Evolutionary conservation across 2,797 vertebrate genomes (phyloP), one percentile per base, ranked within the genome.

Genomic region (Ctenochaetus hawaiiensis): DNA sequence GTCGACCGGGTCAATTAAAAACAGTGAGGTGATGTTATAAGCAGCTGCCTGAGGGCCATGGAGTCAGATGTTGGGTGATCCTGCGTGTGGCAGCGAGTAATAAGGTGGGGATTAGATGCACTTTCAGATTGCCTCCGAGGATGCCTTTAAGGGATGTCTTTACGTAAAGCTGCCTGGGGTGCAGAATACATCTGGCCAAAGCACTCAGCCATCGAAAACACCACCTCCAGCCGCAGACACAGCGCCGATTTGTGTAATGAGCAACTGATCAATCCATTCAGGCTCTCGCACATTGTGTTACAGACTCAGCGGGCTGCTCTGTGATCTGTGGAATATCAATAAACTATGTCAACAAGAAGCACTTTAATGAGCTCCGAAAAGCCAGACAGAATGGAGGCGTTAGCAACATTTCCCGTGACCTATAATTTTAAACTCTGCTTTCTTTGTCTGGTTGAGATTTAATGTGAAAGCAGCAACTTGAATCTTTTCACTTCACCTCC

Each of bases 291-390:
- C 67, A 58, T 47, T 77, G 41, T 71, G 43, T 58, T 58, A 30
- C 0, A 4, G 65, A 63, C 72, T 78, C 53, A 51, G 26, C 48
- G 75, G 67, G 59, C 62, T 39, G 76, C 73, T 71, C 77, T 37
- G 62, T 45, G 54, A 74, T 70, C 65, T 72, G 77, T 39, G 48
- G 78, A 86, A 86, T 81, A 80, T 82, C 63, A 86, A 82, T 66
- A 23, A 72, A 62, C 48, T 52, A 48, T 78, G 78, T 86, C 85
- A 83, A 84, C 78, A 78, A 64, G 73, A 85, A 78, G 71, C n/a
- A 59, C 67, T 79, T 84, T 85, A 89, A 89, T 86, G 78, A 90
- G 67, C 76, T 75, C 63, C 5, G n/a, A 58, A 61, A 66, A 71
- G 30, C 44, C 20, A 2, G 66, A 51, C 63, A 14, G 53, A 82